Percentiles rank a stretch among this genome's conserved stretches.
Evolutionary conservation across 2,797 vertebrate genomes (phyloP).

Genomic region (Girardinus metallicus): DNA sequence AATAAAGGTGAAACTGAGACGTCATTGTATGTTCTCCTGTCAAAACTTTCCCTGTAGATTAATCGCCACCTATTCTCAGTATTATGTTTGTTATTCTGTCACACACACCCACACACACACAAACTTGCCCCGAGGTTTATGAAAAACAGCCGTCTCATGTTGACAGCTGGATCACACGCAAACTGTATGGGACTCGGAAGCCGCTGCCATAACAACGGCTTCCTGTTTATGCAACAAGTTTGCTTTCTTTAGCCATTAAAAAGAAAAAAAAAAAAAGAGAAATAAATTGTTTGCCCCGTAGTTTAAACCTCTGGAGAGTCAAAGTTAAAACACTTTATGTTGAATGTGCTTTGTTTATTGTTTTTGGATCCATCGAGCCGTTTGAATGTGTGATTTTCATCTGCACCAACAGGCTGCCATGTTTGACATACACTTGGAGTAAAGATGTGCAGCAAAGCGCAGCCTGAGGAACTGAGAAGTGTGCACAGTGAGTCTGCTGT

Average conservation of each 20-base stretch:
- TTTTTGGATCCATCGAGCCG: slow-evolving; percentile 8
- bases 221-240: slow-evolving; percentile 45
- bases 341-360: background rate
- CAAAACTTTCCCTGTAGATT: background rate
- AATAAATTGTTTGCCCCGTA: background rate
- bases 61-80: background rate
- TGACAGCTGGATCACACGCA: slow-evolving; percentile 10
- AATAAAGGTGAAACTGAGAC: slow-evolving; percentile 38
- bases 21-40: background rate
- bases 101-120: background rate
- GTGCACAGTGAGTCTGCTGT: slow-evolving; percentile 47
- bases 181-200: background rate
- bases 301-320: background rate
- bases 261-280: slow-evolving; percentile 9
- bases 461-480: background rate
- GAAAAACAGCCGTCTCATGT: background rate
- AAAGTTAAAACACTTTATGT: background rate
- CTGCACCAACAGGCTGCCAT: background rate
- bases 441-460: background rate
- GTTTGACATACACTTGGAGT: background rate
- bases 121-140: background rate
- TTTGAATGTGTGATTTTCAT: background rate
- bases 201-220: slow-evolving; percentile 22
- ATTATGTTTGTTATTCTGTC: background rate
- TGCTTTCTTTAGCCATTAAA: background rate